Base-by-base conservation (phyloP, 30 jellyfish, hydroid and myxozoan species). In the Aurelia aurita region DNA sequence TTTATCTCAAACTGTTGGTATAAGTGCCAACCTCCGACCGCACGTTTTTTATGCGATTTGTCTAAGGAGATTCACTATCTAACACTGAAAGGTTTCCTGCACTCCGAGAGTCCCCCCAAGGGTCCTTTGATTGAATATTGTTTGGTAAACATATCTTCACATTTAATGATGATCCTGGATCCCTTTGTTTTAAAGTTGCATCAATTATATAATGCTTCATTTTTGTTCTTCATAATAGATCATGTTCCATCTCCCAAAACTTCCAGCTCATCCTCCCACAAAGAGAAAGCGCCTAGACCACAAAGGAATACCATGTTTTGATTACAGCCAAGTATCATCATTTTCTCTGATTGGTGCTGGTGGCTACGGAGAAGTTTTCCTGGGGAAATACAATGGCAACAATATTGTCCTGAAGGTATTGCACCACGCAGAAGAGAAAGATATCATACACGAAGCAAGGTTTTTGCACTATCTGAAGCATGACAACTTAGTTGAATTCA, bases 341-440 rank as follows among this genome's bases (percentile, higher is more conserved):
- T 49, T 12, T 49, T 49, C 61, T 18, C 61, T 49, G 12, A 49
- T 49, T 18, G 61, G 61, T 18, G 61, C 61, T 49, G 61, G 61
- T 10, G 61, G 61, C 18, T 49, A 49, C 61, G 61, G 61, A 49
- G 61, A 49, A 18, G 61, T 49, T 49, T 49, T 49, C 61, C 61
- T 49, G 12, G 61, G 61, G 18, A 49, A 49, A 49, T 49, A 49
- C 61, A 10, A 18, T 18, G 61, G 18, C 18, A 49, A 49, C 12
- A 49, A 49, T 49, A 18, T 49, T 12, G 61, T 49, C 61, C 12
- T 49, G 18, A 49, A 49, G 18, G 61, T 49, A 49, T 49, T 49
- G 61, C 61, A 18, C 61, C 18, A 49, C 18, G 61, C 61, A 49
- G 61, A 18, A 49, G 61, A 49, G 18, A 49, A 49, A 12, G 61